These are phyloP conservation scores for Operophtera brumata DNA, from an alignment of 2,888 invertebrate genomes.

Conservation along the genomic window DNA sequence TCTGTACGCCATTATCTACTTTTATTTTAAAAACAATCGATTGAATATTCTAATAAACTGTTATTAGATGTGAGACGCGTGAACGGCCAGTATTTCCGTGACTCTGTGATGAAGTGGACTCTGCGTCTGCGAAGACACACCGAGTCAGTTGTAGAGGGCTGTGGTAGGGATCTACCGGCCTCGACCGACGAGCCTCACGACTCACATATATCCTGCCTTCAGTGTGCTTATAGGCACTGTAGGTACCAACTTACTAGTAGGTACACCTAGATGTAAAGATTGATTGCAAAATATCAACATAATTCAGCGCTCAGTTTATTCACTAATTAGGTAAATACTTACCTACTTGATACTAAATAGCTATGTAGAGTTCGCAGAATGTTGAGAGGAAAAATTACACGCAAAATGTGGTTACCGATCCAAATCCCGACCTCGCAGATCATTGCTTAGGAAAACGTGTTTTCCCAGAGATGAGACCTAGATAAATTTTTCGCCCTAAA, in stretches of 20 bases:
- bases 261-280: background rate
- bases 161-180: constrained; percentile 49
- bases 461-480: too few species aligned
- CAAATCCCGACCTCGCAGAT: too few species aligned
- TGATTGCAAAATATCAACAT: too few species aligned
- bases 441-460: too few species aligned
- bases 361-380: too few species aligned
- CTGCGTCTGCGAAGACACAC: constrained; percentile 17
- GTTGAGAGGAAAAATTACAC: too few species aligned
- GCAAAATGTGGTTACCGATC: too few species aligned
- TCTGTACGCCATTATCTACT: constrained; percentile 40
- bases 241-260: background rate
- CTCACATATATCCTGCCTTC: constrained; percentile 48
- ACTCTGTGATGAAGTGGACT: constrained; percentile 17
- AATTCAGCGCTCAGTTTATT: too few species aligned
- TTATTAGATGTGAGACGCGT: constrained; percentile 21
- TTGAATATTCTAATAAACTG: background rate
- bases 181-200: constrained; percentile 61
- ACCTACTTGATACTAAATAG: too few species aligned
- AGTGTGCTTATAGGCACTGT: background rate
- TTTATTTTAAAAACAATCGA: constrained; percentile 13
- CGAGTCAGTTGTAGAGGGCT: constrained; percentile 26
- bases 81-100: constrained; percentile 24
- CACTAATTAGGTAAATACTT: too few species aligned
- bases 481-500: too few species aligned